Conservation (phyloP, 2,888 invertebrate genomes). For the Coelinius sp. region DNA sequence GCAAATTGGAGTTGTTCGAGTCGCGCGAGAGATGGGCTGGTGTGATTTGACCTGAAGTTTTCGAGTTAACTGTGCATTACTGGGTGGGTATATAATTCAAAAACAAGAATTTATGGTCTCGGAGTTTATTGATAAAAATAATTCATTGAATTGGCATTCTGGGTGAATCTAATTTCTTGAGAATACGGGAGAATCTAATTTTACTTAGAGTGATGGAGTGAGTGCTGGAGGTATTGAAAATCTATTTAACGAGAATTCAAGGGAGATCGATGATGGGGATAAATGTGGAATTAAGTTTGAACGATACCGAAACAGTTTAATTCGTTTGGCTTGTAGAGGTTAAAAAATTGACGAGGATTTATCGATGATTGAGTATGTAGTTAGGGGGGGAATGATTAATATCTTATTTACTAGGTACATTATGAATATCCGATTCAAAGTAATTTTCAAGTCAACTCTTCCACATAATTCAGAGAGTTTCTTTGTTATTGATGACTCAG, state of each 20-base stretch:
- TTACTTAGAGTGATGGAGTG: neutral
- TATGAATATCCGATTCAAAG: neutral
- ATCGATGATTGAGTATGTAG: slow-evolving; percentile 15
- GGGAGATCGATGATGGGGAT: slow-evolving; percentile 29
- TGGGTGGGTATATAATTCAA: slow-evolving; percentile 26
- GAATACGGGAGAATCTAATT: neutral
- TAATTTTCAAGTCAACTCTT: neutral
- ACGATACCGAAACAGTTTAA: slow-evolving; percentile 26
- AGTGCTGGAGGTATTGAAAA: slow-evolving; percentile 11
- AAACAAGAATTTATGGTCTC: neutral
- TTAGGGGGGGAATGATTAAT: slow-evolving; percentile 13
- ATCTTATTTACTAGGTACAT: no score
- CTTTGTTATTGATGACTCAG: slow-evolving; percentile 12
- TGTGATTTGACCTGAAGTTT: slow-evolving; percentile 53
- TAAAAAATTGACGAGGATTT: slow-evolving; percentile 20
- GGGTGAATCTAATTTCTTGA: neutral
- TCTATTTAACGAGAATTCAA: slow-evolving; percentile 29
- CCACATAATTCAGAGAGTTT: neutral
- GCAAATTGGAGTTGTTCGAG: slow-evolving; percentile 69
- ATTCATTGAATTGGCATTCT: slow-evolving; percentile 8
- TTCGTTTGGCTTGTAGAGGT: slow-evolving; percentile 12
- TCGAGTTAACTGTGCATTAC: slow-evolving; percentile 57
- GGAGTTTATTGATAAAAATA: slow-evolving; percentile 55
- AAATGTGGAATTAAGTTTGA: slow-evolving; percentile 27
- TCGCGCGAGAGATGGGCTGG: slow-evolving; percentile 40